These are phyloP conservation scores for Steinernema khuongi DNA, from an alignment of 1,140 invertebrate species.

Conservation along the genomic window DNA sequence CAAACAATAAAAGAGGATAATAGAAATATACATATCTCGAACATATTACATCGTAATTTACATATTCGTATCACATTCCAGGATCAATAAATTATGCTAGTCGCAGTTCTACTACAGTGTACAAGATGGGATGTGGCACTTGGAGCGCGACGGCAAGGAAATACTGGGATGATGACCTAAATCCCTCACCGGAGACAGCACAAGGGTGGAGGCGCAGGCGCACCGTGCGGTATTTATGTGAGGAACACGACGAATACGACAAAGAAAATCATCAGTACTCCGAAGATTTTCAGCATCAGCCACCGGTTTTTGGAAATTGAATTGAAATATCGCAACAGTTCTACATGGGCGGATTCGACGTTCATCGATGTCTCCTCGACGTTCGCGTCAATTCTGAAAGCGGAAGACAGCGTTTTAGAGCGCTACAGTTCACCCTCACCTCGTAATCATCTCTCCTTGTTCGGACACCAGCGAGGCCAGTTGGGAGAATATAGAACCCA, in stretches of 20 bases:
- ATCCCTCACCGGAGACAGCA: constrained; percentile 17
- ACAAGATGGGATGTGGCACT: constrained; percentile 4
- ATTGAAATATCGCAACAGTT: constrained; percentile 96
- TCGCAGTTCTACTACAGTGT: constrained; percentile 2
- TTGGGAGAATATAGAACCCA: constrained; percentile 97
- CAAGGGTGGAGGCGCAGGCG: not conserved
- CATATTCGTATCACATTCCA: not conserved
- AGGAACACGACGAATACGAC: constrained; percentile 93
- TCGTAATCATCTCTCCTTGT: constrained; percentile 88
- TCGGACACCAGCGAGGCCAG: constrained; percentile 97
- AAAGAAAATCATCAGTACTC: constrained; percentile 95
- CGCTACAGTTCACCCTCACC: constrained; percentile 61
- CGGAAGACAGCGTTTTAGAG: constrained; percentile 31
- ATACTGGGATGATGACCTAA: not conserved
- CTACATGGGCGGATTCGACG: constrained; percentile 90
- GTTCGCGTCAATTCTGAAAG: constrained; percentile 84
- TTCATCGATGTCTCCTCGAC: constrained; percentile 90
- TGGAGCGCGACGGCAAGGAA: not conserved
- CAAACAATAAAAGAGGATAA: not conserved
- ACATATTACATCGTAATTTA: not conserved
- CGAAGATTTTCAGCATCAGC: constrained; percentile 99
- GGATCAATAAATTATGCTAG: not conserved
- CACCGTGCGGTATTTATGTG: constrained; percentile 59
- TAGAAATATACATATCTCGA: not conserved
- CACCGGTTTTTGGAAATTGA: constrained; percentile 93